Evolutionary conservation across 1,140 invertebrate species (phyloP), one percentile per base, ranked within the genome.

Genomic region (Drosophila eugracilis): DNA sequence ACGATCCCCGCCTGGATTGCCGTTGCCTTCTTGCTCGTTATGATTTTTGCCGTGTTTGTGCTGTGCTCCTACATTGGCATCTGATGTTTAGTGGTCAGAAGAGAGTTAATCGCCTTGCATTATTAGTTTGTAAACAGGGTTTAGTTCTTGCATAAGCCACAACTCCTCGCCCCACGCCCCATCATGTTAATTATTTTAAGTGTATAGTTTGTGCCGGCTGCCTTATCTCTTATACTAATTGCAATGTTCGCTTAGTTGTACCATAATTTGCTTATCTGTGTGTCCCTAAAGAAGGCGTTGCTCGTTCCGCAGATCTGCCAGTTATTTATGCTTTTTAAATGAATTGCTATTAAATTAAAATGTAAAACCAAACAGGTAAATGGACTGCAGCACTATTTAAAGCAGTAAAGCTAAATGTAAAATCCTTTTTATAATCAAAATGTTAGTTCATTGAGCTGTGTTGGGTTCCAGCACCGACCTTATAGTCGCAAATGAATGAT

Each of bases 51-150:
- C 74, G 95, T 96, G 53, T 96, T 97, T 92, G 93, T 94, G 57
- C 85, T 96, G 58, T 97, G 96, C 92, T 96, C 96, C 84, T 97
- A 95, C 91, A 78, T 97, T 78, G 96, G 95, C 72, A 94, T 97
- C 92, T 97, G 94, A 95, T 65, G 44, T 37, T 54, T 24, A 55
- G 95, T 53, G 39, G 41, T 37, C 24, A 47, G 7, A 28, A 32
- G 75, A 54, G 59, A 58, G 73, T 42, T 59, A 63, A 67, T 55
- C 39, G 57, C 66, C 78, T 77, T 88, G 55, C 83, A 77, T 81
- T 81, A 75, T 85, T 85, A 81, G 58, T 78, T 62, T 22, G 54
- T 84, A 60, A 78, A 58, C 53, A 75, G 24, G 72, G 48, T 69
- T 79, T 85, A 69, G 75, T 85, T 84, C 41, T 47, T 22, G 49